phyloP scores from a whole-genome alignment of 35 echinoderm and acorn worm species.

The Acanthaster planci region DNA sequence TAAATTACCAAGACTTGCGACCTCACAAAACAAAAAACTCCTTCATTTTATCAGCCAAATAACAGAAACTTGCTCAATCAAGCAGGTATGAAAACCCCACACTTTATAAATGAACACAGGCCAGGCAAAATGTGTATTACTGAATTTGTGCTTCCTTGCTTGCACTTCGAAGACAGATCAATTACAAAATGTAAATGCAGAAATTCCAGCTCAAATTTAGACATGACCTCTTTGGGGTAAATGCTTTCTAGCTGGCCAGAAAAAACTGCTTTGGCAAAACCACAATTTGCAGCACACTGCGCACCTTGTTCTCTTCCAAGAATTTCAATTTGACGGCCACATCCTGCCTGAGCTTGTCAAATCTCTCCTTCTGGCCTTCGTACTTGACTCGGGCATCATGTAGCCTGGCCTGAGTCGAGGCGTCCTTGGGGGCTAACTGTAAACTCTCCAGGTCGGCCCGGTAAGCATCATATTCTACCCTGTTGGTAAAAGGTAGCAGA shows the following conservation, averaged over 20 bases:
- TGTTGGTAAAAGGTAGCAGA: constrained; percentile 21
- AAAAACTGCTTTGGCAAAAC: too few species aligned
- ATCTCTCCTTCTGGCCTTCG: constrained; percentile 87
- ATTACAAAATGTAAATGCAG: too few species aligned
- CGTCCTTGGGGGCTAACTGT: constrained; percentile 87
- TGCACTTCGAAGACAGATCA: too few species aligned
- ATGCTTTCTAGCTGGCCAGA: background rate
- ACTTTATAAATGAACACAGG: too few species aligned
- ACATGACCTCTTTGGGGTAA: background rate
- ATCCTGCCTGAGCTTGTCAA: constrained; percentile 93
- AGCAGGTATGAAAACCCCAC: too few species aligned
- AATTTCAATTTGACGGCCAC: constrained; percentile 98
- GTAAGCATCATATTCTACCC: constrained; percentile 99
- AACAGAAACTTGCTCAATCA: too few species aligned
- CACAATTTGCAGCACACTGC: background rate
- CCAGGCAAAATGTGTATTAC: too few species aligned
- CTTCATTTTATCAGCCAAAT: too few species aligned
- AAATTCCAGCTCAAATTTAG: background rate
- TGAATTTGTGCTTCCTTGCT: too few species aligned
- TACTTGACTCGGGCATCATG: constrained; percentile 92
- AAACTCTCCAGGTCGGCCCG: constrained; percentile 88
- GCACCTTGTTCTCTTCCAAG: constrained; percentile 98
- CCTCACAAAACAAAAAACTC: too few species aligned
- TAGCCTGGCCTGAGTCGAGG: constrained; percentile 79
- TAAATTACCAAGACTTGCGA: too few species aligned